Percentiles rank a stretch among this genome's conserved stretches.
Conservation (phyloP, 2,113 vertebrate species). For the Hippocampus abdominalis region DNA sequence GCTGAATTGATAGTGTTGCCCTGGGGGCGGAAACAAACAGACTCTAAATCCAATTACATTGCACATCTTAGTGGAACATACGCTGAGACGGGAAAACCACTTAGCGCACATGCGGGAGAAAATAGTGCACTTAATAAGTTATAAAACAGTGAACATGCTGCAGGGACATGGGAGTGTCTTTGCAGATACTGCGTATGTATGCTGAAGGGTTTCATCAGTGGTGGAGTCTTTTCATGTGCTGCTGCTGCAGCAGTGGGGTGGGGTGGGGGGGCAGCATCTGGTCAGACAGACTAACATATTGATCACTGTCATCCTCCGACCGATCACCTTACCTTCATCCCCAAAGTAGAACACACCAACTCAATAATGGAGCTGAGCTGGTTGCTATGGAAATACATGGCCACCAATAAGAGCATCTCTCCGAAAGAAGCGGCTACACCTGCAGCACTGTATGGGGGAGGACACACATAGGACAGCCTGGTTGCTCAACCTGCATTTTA, state of each 20-base stretch:
- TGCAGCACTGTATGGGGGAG: conserved; percentile 79
- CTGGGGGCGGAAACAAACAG: conserved; percentile 51
- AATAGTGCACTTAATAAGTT: conserved; percentile 57
- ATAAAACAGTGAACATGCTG: conserved; percentile 48
- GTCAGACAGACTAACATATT: conserved; percentile 40
- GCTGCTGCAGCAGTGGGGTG: conserved; percentile 55
- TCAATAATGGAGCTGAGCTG: conserved; percentile 94
- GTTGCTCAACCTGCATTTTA: conserved; percentile 30
- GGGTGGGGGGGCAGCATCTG: conserved; percentile 29
- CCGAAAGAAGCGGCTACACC: conserved; percentile 97
- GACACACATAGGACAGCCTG: conserved; percentile 25
- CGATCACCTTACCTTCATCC: conserved; percentile 89
- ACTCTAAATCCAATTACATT: conserved; percentile 63
- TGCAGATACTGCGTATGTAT: conserved; percentile 15
- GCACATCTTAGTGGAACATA: conserved; percentile 63
- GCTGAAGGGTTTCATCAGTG: conserved; percentile 38
- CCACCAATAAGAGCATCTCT: conserved; percentile 96
- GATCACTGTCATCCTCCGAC: conserved; percentile 41
- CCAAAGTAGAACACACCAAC: conserved; percentile 88
- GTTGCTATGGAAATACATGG: conserved; percentile 99
- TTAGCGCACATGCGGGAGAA: conserved; percentile 50
- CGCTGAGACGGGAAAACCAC: conserved; percentile 54
- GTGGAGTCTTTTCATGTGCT: conserved; percentile 12
- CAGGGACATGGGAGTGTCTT: conserved; percentile 33
- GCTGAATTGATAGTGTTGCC: conserved; percentile 50